phyloP scores from a whole-genome alignment of 2,888 invertebrate species.

The Lasiommata megera region DNA sequence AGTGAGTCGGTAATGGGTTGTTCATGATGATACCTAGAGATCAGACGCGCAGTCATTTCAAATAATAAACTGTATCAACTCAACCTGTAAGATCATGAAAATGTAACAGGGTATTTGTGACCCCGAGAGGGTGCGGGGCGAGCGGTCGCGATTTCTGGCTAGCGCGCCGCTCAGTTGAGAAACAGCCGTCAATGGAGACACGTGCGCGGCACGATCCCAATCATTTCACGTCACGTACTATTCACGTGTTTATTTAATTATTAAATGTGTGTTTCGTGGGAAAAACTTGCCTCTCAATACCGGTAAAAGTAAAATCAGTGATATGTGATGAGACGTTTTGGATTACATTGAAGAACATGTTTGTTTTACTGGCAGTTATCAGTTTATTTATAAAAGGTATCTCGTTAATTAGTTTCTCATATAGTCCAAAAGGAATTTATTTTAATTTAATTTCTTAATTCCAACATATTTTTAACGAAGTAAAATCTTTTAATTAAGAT shows the following conservation, averaged over 20 bases:
- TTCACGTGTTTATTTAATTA: conserved; percentile 18
- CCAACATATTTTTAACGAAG: no score
- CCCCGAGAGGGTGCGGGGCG: conserved; percentile 60
- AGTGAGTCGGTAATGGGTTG: no score
- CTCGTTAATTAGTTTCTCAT: no score
- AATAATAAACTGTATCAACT: conserved; percentile 56
- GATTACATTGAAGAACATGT: conserved; percentile 67
- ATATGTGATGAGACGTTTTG: conserved; percentile 64
- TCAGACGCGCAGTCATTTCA: conserved; percentile 17
- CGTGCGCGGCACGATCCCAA: conserved; percentile 37
- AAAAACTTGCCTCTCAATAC: conserved; percentile 26
- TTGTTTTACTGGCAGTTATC: conserved; percentile 62
- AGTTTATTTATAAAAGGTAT: conserved; percentile 72
- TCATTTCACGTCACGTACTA: conserved; percentile 36
- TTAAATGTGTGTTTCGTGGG: conserved; percentile 38
- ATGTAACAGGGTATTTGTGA: conserved; percentile 59
- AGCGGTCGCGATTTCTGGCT: conserved; percentile 49
- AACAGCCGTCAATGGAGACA: conserved; percentile 44
- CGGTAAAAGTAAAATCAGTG: conserved; percentile 46
- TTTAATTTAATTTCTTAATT: no score
- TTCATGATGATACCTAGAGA: no score
- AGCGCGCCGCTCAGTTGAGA: conserved; percentile 55
- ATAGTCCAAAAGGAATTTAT: no score
- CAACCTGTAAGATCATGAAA: conserved; percentile 66
- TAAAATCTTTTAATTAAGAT: no score